Base-by-base conservation (phyloP, 1,140 invertebrate genomes). In the Neuroterus valhalla region DNA sequence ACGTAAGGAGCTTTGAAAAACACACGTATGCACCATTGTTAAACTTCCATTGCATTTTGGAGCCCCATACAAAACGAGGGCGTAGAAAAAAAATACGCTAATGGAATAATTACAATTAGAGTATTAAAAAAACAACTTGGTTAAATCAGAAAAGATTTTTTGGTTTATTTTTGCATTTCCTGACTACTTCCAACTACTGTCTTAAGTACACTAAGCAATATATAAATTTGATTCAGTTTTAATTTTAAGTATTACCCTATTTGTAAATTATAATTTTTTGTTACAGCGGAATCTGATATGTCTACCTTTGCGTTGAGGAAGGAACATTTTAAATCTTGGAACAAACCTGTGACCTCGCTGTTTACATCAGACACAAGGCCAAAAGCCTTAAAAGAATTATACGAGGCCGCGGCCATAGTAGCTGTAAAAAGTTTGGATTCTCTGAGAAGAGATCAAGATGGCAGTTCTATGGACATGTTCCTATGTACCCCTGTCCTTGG, bases 251-350 rank as follows among this genome's bases (percentile, higher is more conserved):
- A 52, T n/a, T n/a, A 52, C 4, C 10, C 0, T 62, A 2, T 21
- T 4, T 52, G 19, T 21, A 10, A 52, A 62, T 15, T 14, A 12
- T 31, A 12, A 66, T 72, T 76, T 88, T 82, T 86, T 88, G 82
- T 93, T 94, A 52, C 92, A 96, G 96, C 96, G 88, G 95, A 96
- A 91, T 94, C 95, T 82, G 95, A 96, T 91, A 94, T 97, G 88
- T 94, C 93, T 74, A 93, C 93, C 82, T 96, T 96, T 91, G 94
- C 95, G 80, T 83, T 92, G 76, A 91, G 93, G 83, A 95, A 93
- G 88, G 91, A 93, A 73, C 94, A 96, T 90, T 97, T 93, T 91
- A 91, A 91, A 83, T 90, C 92, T 75, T 91, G 91, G 80, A 92
- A 93, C 84, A 88, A 91, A 77, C 89, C 93, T 82, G 91, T 91